Percentiles rank a stretch among this genome's conserved stretches.
phyloP scores from a whole-genome alignment of 2,797 vertebrate species.

The Neopelma chrysocephalum region DNA sequence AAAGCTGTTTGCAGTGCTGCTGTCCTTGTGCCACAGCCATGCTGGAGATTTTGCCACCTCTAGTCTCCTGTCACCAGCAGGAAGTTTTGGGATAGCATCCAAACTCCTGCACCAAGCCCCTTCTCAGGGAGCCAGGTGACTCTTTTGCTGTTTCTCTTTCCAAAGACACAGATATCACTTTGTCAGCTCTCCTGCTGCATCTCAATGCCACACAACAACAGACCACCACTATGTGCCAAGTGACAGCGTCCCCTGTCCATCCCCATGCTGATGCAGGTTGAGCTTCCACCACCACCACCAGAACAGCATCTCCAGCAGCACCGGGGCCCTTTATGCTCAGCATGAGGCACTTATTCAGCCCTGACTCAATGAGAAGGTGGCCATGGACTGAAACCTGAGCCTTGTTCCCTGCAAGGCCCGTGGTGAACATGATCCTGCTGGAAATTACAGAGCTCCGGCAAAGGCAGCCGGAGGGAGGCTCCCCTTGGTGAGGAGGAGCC shows the following conservation, averaged over 20 bases:
- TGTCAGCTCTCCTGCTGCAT: not conserved
- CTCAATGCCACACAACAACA: not conserved
- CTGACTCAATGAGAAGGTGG: not conserved
- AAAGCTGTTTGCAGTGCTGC: not conserved
- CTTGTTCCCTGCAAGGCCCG: fast-evolving
- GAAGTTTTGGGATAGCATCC: not conserved
- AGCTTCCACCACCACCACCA: not conserved
- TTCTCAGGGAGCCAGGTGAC: not conserved
- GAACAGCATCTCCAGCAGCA: not conserved
- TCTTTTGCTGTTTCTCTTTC: not conserved
- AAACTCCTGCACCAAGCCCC: not conserved
- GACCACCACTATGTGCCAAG: not conserved
- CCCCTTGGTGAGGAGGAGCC: not conserved
- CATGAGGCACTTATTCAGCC: not conserved
- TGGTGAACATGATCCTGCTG: not conserved
- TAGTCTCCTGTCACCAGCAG: not conserved
- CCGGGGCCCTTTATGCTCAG: not conserved
- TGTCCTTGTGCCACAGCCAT: not conserved
- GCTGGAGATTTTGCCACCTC: not conserved
- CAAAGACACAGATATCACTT: not conserved
- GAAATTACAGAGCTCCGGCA: not conserved
- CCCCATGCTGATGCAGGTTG: not conserved
- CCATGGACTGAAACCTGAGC: not conserved
- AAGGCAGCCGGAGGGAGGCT: not conserved
- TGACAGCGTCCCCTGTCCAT: not conserved